Evolutionary conservation across 1,140 invertebrate species (phyloP), one percentile per base, ranked within the genome.

Genomic region (Caenorhabditis remanei): DNA sequence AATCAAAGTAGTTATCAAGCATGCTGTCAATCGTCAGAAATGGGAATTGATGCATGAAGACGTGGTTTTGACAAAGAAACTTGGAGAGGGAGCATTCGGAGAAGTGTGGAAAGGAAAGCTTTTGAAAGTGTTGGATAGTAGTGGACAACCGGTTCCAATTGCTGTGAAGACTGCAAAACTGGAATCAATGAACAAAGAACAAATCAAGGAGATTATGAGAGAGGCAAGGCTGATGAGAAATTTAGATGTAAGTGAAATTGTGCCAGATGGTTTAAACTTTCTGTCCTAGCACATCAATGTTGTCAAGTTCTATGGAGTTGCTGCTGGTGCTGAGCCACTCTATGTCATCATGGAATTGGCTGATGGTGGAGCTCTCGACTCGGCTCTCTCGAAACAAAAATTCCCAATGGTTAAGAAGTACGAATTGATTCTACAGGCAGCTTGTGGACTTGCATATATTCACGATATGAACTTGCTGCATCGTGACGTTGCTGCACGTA

Each of bases 401-500:
- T 48, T 90, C 19, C 32, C 61, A 14, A 41, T 67, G 32, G n/a
- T 43, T 19, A 67, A 88, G 63, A 89, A 91, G 32, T 83, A 88
- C 50, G 86, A 90, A 43, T 65, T 91, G 87, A 91, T 90, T 75
- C 50, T 48, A 16, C 83, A 85, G n/a, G 89, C 90, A 6, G 67
- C 90, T 7, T 85, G 40, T 19, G 90, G 90, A 9, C 16, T 90
- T 16, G 90, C 91, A 9, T 91, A 90, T 53, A 43, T 91, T 56
- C 90, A 90, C 56, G 56, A 56, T 4, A 11, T 85, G 71, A 91
- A 89, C 43, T 65, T 91, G n/a, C 83, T 90, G 14, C 90, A 90
- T 87, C 90, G 89, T 50, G 89, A 90, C 48, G 90, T 90, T 40
- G 89, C 89, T 0, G 89, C 89, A 75, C 85, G 89, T 40, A 90